phyloP scores from a whole-genome alignment of 2,113 vertebrate genomes.

The Kryptolebias marmoratus region DNA sequence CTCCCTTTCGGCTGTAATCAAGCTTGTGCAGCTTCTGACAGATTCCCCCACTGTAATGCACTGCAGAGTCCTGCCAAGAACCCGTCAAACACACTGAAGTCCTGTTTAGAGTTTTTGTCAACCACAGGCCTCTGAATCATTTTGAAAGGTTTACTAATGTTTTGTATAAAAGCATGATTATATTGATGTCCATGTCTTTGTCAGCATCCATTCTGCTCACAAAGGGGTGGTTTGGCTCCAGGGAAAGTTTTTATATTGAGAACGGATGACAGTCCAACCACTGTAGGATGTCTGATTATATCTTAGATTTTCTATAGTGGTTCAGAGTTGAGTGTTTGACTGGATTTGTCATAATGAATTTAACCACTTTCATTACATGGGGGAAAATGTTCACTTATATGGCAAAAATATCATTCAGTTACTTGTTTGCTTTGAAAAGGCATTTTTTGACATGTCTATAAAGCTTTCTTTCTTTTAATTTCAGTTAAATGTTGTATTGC shows the following conservation, averaged over 20 bases:
- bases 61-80: slow-evolving; percentile 52
- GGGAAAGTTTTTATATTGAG: slow-evolving; percentile 69
- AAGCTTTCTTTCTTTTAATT: slow-evolving; percentile 45
- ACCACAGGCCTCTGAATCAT: slow-evolving; percentile 73
- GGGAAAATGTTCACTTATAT: slow-evolving; percentile 72
- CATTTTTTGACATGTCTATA: slow-evolving; percentile 69
- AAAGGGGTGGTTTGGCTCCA: slow-evolving; percentile 72
- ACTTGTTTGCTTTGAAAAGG: slow-evolving; percentile 73
- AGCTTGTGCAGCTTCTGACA: slow-evolving; percentile 46
- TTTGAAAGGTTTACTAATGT: slow-evolving; percentile 70
- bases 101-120: slow-evolving; percentile 73
- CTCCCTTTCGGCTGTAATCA: slow-evolving; percentile 58
- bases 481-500: slow-evolving; percentile 62
- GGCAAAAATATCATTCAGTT: slow-evolving; percentile 67
- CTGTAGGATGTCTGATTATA: slow-evolving; percentile 72
- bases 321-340: slow-evolving; percentile 76
- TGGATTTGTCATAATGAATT: slow-evolving; percentile 75
- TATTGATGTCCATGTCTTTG: slow-evolving; percentile 78
- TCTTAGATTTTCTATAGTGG: slow-evolving; percentile 71
- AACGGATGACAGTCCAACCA: slow-evolving; percentile 74
- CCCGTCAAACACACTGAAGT: slow-evolving; percentile 60
- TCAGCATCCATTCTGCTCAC: slow-evolving; percentile 73
- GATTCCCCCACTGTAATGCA: slow-evolving; percentile 52
- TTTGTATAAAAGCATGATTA: slow-evolving; percentile 65
- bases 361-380: slow-evolving; percentile 69